Evolutionary conservation across 2,888 invertebrate genomes (phyloP), one percentile per base, ranked within the genome.

Genomic region (Malachius bipustulatus): DNA sequence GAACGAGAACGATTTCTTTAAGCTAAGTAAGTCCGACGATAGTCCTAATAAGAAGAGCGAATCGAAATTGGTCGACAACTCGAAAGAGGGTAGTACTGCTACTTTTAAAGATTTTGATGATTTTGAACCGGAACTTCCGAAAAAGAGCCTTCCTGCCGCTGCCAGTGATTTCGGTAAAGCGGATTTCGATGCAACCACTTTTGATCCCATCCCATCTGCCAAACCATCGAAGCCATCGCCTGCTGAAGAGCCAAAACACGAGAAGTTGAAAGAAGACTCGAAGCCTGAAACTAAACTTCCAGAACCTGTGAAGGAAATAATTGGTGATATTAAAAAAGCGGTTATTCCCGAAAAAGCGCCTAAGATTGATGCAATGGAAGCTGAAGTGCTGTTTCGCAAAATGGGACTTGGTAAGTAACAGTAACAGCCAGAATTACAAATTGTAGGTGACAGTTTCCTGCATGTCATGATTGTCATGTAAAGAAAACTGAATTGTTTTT

Each of bases 361-460:
- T 64, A 68, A 19, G 66, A 66, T 52, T 2, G 43, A 40, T 11
- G 65, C 70, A 54, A 73, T 73, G 42, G 73, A 73, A 51, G 75
- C 78, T 28, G 77, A 77, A 52, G 75, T 76, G 45, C 75, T 79
- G 52, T 79, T 79, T 65, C 71, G 74, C 57, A 73, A 74, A 59
- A 76, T 79, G 71, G 78, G 78, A 50, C 63, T 80, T 34, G 79
- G 80, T 80, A 56, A 77, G 75, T 70, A 19, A n/a, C n/a, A n/a
- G n/a, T n/a, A n/a, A n/a, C n/a, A n/a, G n/a, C n/a, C n/a, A n/a
- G n/a, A n/a, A n/a, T n/a, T n/a, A n/a, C n/a, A n/a, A n/a, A n/a
- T n/a, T n/a, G n/a, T n/a, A n/a, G n/a, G n/a, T n/a, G n/a, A n/a
- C n/a, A n/a, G n/a, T n/a, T n/a, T n/a, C n/a, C n/a, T n/a, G n/a